Percentiles rank a stretch among this genome's conserved stretches.
phyloP scores from a whole-genome alignment of 2,797 vertebrate genomes.

The Coilia nasus region DNA sequence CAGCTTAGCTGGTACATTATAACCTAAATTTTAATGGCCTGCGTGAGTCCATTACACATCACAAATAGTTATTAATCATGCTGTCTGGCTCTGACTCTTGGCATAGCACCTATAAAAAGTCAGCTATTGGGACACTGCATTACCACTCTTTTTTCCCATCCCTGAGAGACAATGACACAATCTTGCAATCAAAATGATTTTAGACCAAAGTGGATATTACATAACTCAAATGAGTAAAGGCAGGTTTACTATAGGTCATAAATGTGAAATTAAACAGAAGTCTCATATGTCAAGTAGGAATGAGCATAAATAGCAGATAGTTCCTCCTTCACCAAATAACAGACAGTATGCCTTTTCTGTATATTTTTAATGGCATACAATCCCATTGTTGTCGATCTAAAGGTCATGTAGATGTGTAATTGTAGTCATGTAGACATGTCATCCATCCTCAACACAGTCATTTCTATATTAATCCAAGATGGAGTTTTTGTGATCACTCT shows the following conservation, averaged over 20 bases:
- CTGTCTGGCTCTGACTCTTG: not conserved
- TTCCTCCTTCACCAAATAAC: not conserved
- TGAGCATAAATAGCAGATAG: not conserved
- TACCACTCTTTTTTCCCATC: not conserved
- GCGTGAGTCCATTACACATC: conserved; percentile 29
- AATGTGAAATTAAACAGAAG: not conserved
- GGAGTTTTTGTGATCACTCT: not conserved
- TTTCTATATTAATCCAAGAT: not conserved
- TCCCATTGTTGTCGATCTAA: not conserved
- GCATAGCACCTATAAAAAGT: not conserved
- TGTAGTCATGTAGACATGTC: too few species aligned
- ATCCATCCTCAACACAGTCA: not conserved
- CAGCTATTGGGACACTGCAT: not conserved
- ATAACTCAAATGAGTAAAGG: not conserved
- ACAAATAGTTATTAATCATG: conserved; percentile 35
- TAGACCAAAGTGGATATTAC: not conserved
- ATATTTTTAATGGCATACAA: not conserved
- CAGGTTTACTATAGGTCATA: conserved; percentile 1
- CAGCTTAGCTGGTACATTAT: conserved; percentile 24
- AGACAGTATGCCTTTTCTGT: not conserved
- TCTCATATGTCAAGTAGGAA: not conserved
- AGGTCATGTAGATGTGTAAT: too few species aligned
- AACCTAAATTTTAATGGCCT: conserved; percentile 20
- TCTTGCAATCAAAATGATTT: not conserved
- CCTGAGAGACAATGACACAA: not conserved